A percentile compares a stretch with the other conserved stretches of the same genome.
Evolutionary conservation across 1,140 invertebrate genomes (phyloP).

Genomic region (Drosophila watanabei): DNA sequence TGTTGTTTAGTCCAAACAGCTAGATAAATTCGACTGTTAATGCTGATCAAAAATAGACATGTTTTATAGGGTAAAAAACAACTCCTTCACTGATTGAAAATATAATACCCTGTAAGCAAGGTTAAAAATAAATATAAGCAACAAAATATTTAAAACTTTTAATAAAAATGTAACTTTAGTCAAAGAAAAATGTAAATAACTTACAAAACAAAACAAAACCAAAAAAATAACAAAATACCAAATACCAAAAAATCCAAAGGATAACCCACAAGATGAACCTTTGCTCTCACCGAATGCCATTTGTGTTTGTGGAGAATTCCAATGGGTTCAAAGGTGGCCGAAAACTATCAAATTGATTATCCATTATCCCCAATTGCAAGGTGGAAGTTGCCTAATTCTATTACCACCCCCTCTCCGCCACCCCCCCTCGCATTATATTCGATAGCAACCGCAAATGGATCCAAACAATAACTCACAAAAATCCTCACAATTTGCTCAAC

Average conservation of each 20-base stretch:
- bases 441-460: constrained; percentile 47
- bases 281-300: background rate
- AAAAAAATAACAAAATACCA: background rate
- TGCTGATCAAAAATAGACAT: no score
- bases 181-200: background rate
- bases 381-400: constrained; percentile 40
- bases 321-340: constrained; percentile 28
- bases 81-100: no score
- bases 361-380: constrained; percentile 38
- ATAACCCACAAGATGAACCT: background rate
- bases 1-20: no score
- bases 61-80: no score
- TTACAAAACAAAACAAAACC: background rate
- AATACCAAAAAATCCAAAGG: background rate
- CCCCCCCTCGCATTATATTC: background rate
- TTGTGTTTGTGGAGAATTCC: background rate
- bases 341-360: constrained; percentile 57
- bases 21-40: no score
- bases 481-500: constrained; percentile 78
- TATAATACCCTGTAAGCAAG: no score
- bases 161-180: background rate
- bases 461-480: constrained; percentile 74
- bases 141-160: no score
- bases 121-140: no score
- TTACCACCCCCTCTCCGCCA: constrained; percentile 9